Base-by-base conservation (phyloP, 2,797 vertebrate species). In the Pitangus sulphuratus region DNA sequence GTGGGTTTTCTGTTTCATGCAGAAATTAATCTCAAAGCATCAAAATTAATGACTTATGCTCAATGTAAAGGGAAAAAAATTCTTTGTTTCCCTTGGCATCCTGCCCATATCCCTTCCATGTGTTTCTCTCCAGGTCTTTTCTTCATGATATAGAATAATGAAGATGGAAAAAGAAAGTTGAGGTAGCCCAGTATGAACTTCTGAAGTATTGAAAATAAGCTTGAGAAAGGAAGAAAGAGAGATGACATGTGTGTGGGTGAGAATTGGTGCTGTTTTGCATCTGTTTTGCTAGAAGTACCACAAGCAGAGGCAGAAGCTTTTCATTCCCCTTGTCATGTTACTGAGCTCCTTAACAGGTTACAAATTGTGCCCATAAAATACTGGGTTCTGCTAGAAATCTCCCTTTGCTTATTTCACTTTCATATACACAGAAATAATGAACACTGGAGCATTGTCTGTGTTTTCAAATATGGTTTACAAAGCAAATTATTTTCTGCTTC, bases 31-130 rank as follows among this genome's bases (percentile, higher is more conserved):
- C 56, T 65, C 72, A 26, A 47, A 94, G 56, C 60, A 83, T 90
- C 54, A 93, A 90, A 77, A 86, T 88, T 88, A 95, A 96, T 78
- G 57, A 66, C 50, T 78, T 78, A 84, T 35, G 35, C 39, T 71
- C 17, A 50, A 16, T 65, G 39, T 54, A 79, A 78, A 58, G 14
- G 18, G 26, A 35, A 84, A 87, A 66, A 66, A 35, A 1, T 0
- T 53, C 13, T 77, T 89, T 47, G 30, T 88, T 94, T 82, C 8
- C 33, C 19, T 61, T 31, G 35, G 25, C 14, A 62, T 56, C 31
- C 56, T 72, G 24, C 19, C 58, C 28, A 5, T 61, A 18, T 76
- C n/a, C 39, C 44, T 76, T 15, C 15, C 22, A 58, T 33, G 48
- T 78, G 31, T 51, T 44, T 64, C 57, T 45, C 57, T 75, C 50